Percentiles rank a stretch among this genome's conserved stretches.
Conservation (phyloP, 2,797 vertebrate genomes). For the Phalanger gymnotis region DNA sequence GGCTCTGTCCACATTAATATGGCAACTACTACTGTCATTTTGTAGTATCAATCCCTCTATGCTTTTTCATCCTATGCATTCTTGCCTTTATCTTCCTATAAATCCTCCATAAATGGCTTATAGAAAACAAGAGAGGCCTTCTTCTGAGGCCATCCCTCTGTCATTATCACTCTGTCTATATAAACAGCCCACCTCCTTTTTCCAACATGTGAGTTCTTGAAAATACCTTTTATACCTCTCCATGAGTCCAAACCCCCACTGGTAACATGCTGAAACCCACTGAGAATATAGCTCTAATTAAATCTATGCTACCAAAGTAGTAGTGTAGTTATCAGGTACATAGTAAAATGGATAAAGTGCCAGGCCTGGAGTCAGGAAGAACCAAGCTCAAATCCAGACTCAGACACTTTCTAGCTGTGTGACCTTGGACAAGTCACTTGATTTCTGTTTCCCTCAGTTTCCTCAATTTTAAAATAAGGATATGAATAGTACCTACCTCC, state of each 20-base stretch:
- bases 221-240: background rate
- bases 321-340: background rate
- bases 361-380: background rate
- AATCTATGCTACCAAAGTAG: background rate
- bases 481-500: background rate
- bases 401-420: no score
- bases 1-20: background rate
- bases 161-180: background rate
- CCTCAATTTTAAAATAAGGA: no score
- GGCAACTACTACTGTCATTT: background rate
- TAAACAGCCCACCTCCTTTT: background rate
- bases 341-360: background rate
- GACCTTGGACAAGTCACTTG: no score
- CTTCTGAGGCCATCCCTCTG: no score
- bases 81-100: no score
- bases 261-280: no score
- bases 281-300: background rate
- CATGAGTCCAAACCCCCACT: background rate
- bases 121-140: background rate
- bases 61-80: no score
- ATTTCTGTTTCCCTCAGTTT: no score
- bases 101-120: background rate
- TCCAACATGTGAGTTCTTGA: background rate
- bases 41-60: background rate
- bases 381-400: background rate